phyloP scores from a whole-genome alignment of 2,113 vertebrate genomes.

The Galemys pyrenaicus region DNA sequence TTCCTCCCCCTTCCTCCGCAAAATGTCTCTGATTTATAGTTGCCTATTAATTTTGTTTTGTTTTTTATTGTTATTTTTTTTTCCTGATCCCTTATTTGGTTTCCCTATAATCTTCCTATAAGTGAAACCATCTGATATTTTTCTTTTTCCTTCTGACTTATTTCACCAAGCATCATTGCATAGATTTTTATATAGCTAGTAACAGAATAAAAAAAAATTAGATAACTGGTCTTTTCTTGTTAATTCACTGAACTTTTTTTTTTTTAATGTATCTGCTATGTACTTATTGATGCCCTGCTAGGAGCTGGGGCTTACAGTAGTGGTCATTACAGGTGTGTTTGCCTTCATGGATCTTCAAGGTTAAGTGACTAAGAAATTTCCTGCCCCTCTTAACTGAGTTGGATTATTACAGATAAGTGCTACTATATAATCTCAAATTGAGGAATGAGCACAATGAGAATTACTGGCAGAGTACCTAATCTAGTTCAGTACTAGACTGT shows the following conservation, averaged over 20 bases:
- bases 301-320: neutral
- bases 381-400: neutral
- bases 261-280: neutral
- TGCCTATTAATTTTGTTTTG: too few relatives aligned
- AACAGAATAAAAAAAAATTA: neutral
- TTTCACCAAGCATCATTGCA: too few relatives aligned
- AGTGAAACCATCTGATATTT: too few relatives aligned
- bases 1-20: too few relatives aligned
- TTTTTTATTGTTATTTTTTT: too few relatives aligned
- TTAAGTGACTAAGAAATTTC: neutral
- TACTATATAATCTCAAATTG: neutral
- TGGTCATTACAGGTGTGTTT: neutral
- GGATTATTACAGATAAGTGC: conserved; percentile 21
- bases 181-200: neutral
- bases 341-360: neutral
- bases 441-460: neutral
- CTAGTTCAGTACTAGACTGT: neutral
- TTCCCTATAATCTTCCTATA: too few relatives aligned
- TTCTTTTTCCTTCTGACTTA: too few relatives aligned
- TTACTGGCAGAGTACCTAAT: neutral
- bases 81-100: too few relatives aligned
- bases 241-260: neutral
- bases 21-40: too few relatives aligned
- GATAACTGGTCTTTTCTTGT: neutral
- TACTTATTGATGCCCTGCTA: neutral